Percentiles rank a stretch among this genome's conserved stretches.
phyloP scores from a whole-genome alignment of 2,797 vertebrate genomes.

The Oreonectes daqikongensis region DNA sequence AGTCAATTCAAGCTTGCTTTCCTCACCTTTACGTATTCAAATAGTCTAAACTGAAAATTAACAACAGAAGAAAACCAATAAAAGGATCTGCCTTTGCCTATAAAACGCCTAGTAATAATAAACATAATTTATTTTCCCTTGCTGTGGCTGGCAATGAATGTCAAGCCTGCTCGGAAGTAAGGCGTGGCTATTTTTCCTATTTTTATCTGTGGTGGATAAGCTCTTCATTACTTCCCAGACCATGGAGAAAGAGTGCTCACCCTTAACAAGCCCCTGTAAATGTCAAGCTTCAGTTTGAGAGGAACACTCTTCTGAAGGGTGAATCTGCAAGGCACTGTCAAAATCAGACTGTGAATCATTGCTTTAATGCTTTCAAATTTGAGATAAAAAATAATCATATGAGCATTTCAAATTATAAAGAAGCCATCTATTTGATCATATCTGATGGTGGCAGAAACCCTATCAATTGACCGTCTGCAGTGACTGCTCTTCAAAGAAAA shows the following conservation, averaged over 20 bases:
- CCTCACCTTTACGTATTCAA: conserved; percentile 17
- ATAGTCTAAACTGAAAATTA: conserved; percentile 44
- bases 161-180: conserved; percentile 48
- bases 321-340: conserved; percentile 28
- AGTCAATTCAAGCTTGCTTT: conserved; percentile 23
- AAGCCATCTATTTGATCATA: conserved; percentile 38
- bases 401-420: conserved; percentile 41
- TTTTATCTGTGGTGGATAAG: conserved; percentile 33
- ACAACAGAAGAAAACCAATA: conserved; percentile 53
- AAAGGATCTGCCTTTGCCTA: conserved; percentile 51
- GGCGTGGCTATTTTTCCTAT: conserved; percentile 41
- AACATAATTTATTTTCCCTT: conserved; percentile 60
- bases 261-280: conserved; percentile 62
- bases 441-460: conserved; percentile 24
- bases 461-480: conserved; percentile 32
- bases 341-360: conserved; percentile 32
- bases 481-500: conserved; percentile 42
- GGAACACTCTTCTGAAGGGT: conserved; percentile 38
- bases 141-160: conserved; percentile 55
- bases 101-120: conserved; percentile 60
- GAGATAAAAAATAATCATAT: conserved; percentile 25
- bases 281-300: conserved; percentile 59
- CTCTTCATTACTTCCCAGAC: conserved; percentile 53
- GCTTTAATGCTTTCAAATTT: conserved; percentile 32
- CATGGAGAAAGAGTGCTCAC: conserved; percentile 51